These are phyloP conservation scores for Pseudococcus jackbeardsleyi DNA, from an alignment of 2,888 invertebrate genomes.

Conservation along the genomic window DNA sequence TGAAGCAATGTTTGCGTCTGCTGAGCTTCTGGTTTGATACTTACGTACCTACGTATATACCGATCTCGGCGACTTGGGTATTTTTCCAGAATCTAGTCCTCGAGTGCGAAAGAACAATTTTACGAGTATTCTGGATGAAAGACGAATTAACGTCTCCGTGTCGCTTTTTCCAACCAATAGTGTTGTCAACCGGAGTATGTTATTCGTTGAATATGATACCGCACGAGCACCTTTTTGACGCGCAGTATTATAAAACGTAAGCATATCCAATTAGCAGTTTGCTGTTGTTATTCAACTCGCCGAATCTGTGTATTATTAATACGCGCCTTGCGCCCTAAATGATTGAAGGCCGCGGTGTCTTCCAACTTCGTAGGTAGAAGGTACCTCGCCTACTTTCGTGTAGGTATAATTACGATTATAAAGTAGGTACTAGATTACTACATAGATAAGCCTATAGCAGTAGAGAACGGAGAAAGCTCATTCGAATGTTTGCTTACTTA, in stretches of 20 bases:
- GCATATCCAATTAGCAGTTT: not conserved
- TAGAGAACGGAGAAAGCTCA: no score
- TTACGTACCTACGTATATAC: no score
- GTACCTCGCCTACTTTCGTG: no score
- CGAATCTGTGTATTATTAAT: not conserved
- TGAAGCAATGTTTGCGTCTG: no score
- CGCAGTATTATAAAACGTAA: slow-evolving; percentile 60
- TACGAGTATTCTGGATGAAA: slow-evolving; percentile 63
- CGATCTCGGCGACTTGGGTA: not conserved
- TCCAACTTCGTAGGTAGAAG: no score
- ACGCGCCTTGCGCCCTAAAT: no score
- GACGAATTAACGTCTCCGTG: slow-evolving; percentile 64
- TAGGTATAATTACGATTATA: no score
- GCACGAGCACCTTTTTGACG: slow-evolving; percentile 41
- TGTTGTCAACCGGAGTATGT: slow-evolving; percentile 66
- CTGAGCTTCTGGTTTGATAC: not conserved
- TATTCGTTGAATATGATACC: slow-evolving; percentile 66
- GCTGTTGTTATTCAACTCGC: not conserved
- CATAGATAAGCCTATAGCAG: no score
- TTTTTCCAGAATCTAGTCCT: not conserved
- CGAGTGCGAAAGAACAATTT: slow-evolving; percentile 59
- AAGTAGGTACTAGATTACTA: no score
- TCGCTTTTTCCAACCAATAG: slow-evolving; percentile 65
- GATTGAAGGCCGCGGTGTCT: no score
- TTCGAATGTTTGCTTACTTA: not conserved